Evolutionary conservation across 1,140 invertebrate species (phyloP), one percentile per base, ranked within the genome.

Genomic region (Gonatopus flavifemur): DNA sequence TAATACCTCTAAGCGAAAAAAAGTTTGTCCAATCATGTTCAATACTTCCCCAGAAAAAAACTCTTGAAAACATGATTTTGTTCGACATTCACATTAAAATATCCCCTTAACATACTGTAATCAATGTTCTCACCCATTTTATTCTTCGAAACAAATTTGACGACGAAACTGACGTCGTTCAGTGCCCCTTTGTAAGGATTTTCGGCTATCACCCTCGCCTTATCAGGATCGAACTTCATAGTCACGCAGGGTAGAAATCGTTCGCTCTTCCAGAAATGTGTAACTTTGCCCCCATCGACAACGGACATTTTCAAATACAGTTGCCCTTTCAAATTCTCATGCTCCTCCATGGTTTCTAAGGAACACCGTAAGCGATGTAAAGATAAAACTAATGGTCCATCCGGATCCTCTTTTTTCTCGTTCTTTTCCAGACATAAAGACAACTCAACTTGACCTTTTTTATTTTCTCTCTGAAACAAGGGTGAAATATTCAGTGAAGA

Each of bases 291-390:
- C 31, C 81, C 80, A 58, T 89, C 86, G 30, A 86, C 82, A 37
- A 88, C 83, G 0, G 85, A 85, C 41, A 88, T 88, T 74, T 89
- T 90, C 38, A 90, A 79, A 63, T 90, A 90, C 54, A 89, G 76
- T 30, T 84, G 84, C 12, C 85, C 84, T 74, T 84, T 85, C 37
- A 81, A 77, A 43, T 77, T 72, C 63, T 88, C 86, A 42, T 87
- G 85, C 55, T 86, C 80, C 44, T 86, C 84, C 86, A 87, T 87
- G 16, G 84, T 84, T 64, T 83, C 81, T 21, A 87, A 71, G 33
- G 82, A 85, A 61, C 85, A 87, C 52, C 84, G 72, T 15, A 78
- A 43, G 40, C 73, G 67, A 18, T 66, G 49, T 13, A 79, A 50
- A 42, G 68, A 70, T 43, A 79, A 42, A 16, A 77, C 50, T 43